Base-by-base conservation (phyloP, 1,140 invertebrate species). In the Tetramorium simillimum region DNA sequence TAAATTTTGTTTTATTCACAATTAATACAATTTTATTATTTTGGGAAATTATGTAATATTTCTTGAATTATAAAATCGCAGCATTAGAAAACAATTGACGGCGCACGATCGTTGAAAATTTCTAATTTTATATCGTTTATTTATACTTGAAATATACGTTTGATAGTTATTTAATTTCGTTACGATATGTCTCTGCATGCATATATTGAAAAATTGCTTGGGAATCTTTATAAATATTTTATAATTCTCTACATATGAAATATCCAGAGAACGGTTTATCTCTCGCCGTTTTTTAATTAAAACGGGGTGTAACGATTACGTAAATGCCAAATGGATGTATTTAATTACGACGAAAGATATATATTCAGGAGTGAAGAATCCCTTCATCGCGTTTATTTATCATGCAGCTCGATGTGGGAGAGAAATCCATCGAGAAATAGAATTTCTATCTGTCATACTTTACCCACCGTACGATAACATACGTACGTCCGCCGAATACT, bases 371-470 rank as follows among this genome's bases (percentile, higher is more conserved):
- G 16, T 40, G 40, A 80, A 40, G 9, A 43, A 33, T 67, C n/a
- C 63, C 18, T 63, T 65, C 21, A n/a, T 84, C 53, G 28, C 21
- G 60, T 82, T 60, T 33, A 33, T 72, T 37, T 70, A 24, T 81
- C 33, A 7, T 1, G 56, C 14, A 6, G n/a, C 62, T 70, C 14
- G 53, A 84, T 49, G 49, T 46, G 56, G 14, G 40, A 33, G 40
- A 33, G 24, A 73, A 84, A 75, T 82, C 51, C 24, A 37, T 43
- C 40, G 69, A 28, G 65, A 73, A 62, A 82, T 73, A 46, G 24
- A 60, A 84, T 84, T 75, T 84, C 18, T 33, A 72, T 82, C 53
- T 18, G 67, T 73, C 69, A 33, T 18, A 58, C 24, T 72, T 53
- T 14, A 7, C 51, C 33, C 28, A 33, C 37, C 18, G 24, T 58